Percentiles rank a stretch among this genome's conserved stretches.
These are phyloP conservation scores for Thera britannica DNA, from an alignment of 2,888 invertebrate genomes.

Conservation along the genomic window DNA sequence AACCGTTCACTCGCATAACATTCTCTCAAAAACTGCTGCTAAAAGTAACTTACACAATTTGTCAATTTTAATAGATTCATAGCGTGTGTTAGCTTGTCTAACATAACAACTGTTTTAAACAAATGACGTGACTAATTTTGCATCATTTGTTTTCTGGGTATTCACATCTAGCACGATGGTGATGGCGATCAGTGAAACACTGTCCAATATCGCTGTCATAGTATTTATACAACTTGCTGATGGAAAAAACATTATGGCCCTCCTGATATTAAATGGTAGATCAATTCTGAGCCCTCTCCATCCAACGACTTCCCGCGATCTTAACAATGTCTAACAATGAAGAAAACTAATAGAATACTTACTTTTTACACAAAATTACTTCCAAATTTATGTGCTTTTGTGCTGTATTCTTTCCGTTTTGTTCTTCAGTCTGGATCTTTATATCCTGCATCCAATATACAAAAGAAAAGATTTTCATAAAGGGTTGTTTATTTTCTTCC, in stretches of 20 bases:
- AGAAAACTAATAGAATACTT: too few relatives aligned
- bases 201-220: too few relatives aligned
- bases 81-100: conserved; percentile 46
- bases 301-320: too few relatives aligned
- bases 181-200: too few relatives aligned
- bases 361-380: neutral
- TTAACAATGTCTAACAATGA: too few relatives aligned
- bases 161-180: conserved; percentile 14
- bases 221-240: too few relatives aligned
- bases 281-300: too few relatives aligned
- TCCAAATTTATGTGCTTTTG: neutral
- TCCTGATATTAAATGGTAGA: too few relatives aligned
- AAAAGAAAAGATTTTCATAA: conserved; percentile 31
- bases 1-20: too few relatives aligned
- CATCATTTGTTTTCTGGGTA: conserved; percentile 21
- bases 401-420: neutral
- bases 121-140: conserved; percentile 42
- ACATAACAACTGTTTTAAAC: conserved; percentile 29
- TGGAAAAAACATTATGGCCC: too few relatives aligned
- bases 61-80: conserved; percentile 70
- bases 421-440: neutral
- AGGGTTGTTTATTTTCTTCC: conserved; percentile 28
- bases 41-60: conserved; percentile 60
- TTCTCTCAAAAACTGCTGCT: conserved; percentile 5
- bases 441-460: conserved; percentile 19